Percentiles rank a stretch among this genome's conserved stretches.
These are phyloP conservation scores for Phorcus lineatus DNA, from an alignment of 2,888 invertebrate species.

Conservation along the genomic window DNA sequence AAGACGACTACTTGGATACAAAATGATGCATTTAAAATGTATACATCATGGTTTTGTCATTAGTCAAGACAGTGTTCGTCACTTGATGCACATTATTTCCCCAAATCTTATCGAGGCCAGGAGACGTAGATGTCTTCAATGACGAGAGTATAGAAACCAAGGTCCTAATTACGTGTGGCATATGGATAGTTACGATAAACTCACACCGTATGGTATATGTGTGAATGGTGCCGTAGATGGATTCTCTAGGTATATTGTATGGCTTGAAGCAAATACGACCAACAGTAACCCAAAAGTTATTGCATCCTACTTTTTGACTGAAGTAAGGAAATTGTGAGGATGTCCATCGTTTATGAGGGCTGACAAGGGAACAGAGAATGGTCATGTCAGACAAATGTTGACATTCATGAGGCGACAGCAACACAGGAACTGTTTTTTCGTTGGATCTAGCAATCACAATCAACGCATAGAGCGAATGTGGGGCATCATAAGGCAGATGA, in stretches of 20 bases:
- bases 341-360: constrained; percentile 35
- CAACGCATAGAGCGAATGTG: constrained; percentile 30
- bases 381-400: constrained; percentile 14
- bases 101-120: constrained; percentile 26
- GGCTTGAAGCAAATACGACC: constrained; percentile 38
- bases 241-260: constrained; percentile 39
- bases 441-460: constrained; percentile 2
- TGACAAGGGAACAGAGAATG: constrained; percentile 47
- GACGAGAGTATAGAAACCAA: constrained; percentile 32
- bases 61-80: background rate
- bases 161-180: constrained; percentile 45
- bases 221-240: constrained; percentile 43
- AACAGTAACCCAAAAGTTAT: constrained; percentile 39
- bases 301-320: constrained; percentile 33
- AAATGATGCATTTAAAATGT: constrained; percentile 33
- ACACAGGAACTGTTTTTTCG: constrained; percentile 1
- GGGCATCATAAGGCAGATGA: background rate
- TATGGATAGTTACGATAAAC: constrained; percentile 41
- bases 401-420: constrained; percentile 7
- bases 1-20: constrained; percentile 21
- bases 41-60: background rate
- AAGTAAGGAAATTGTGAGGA: constrained; percentile 30
- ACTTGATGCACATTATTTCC: constrained; percentile 28
- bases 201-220: constrained; percentile 40
- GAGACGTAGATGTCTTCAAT: constrained; percentile 28